Evolutionary conservation across 2,888 invertebrate species (phyloP).

Genomic region (Orthosia gothica): DNA sequence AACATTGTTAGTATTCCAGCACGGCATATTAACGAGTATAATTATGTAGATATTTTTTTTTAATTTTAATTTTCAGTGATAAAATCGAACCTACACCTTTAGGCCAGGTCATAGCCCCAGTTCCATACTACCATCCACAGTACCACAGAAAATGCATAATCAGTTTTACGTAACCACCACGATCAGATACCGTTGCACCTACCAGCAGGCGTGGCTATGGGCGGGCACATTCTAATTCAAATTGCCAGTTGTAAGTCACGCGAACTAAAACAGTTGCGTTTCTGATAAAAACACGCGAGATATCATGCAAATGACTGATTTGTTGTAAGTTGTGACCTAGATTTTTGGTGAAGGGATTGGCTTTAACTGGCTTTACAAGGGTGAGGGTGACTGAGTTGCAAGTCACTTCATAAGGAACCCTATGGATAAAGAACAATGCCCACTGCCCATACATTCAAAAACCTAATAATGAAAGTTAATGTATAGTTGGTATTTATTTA

Average conservation of each 20-base stretch:
- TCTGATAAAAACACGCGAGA: conserved; percentile 67
- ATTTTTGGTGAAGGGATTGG: conserved; percentile 40
- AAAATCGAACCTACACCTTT: conserved; percentile 21
- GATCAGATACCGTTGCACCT: conserved; percentile 84
- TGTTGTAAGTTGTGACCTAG: conserved; percentile 51
- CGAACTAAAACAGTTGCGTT: conserved; percentile 80
- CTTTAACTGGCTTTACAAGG: conserved; percentile 22
- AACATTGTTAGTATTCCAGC: too few relatives aligned
- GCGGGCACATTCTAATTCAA: conserved; percentile 88
- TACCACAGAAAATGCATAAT: conserved; percentile 82
- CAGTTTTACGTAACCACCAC: conserved; percentile 81
- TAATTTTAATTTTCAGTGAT: background rate
- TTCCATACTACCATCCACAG: conserved; percentile 6
- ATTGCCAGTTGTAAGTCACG: conserved; percentile 85
- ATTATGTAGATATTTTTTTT: too few relatives aligned
- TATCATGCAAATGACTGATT: conserved; percentile 54
- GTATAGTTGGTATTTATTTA: too few relatives aligned
- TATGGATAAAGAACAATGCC: too few relatives aligned
- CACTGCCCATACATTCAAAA: too few relatives aligned
- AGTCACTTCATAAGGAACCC: conserved; percentile 14
- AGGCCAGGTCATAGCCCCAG: background rate
- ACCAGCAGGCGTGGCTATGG: conserved; percentile 83
- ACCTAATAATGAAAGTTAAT: too few relatives aligned
- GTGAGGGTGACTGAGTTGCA: conserved; percentile 16
- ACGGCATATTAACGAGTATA: too few relatives aligned